Percentiles rank a stretch among this genome's conserved stretches.
Evolutionary conservation across 30 jellyfish, hydroid and myxozoan genomes (phyloP).

Genomic region (Chironex yamaguchii): DNA sequence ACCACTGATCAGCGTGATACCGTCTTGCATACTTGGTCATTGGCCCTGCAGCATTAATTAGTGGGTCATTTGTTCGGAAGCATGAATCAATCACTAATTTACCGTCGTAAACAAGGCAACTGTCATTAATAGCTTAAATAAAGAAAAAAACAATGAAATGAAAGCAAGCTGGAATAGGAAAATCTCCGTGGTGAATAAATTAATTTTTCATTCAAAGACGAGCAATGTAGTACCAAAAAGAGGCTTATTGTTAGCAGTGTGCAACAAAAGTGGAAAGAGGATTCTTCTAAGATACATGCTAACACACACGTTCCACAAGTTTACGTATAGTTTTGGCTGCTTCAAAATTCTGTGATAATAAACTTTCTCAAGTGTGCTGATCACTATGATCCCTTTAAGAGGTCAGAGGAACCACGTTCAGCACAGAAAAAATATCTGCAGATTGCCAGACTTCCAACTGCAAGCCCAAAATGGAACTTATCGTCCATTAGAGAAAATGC

Average conservation of each 20-base stretch:
- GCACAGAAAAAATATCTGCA: too few relatives aligned
- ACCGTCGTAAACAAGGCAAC: slow-evolving; percentile 97
- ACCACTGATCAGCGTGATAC: slow-evolving; percentile 76
- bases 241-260: not conserved
- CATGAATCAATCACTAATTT: slow-evolving; percentile 86
- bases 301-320: too few relatives aligned
- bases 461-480: too few relatives aligned
- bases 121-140: slow-evolving; percentile 90
- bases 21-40: slow-evolving; percentile 91
- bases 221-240: not conserved
- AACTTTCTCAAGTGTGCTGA: too few relatives aligned
- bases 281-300: too few relatives aligned
- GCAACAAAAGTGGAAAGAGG: not conserved
- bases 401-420: not conserved
- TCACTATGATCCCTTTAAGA: not conserved
- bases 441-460: too few relatives aligned
- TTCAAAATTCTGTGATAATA: too few relatives aligned
- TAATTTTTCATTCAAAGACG: not conserved
- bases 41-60: slow-evolving; percentile 93
- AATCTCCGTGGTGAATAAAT: too few relatives aligned
- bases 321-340: too few relatives aligned
- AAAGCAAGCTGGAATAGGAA: not conserved
- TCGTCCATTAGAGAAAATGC: too few relatives aligned
- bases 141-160: not conserved
- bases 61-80: slow-evolving; percentile 84